These are phyloP conservation scores for Cheilosia impressa DNA, from an alignment of 2,888 invertebrate species.

Conservation along the genomic window DNA sequence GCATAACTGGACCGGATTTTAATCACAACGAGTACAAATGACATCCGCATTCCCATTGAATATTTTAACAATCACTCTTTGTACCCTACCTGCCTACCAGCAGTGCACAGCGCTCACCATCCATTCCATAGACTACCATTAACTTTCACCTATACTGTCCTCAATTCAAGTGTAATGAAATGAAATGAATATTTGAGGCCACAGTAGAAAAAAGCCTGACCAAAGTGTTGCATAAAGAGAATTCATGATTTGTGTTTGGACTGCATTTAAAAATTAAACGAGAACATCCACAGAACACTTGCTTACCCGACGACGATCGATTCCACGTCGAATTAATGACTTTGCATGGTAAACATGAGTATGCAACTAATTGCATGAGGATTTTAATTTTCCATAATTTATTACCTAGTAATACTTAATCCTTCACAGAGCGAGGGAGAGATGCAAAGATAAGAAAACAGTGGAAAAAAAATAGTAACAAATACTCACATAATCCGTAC, in stretches of 20 bases:
- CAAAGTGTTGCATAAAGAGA: conserved; percentile 62
- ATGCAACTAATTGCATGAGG: conserved; percentile 73
- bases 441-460: conserved; percentile 67
- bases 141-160: conserved; percentile 8
- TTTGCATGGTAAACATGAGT: conserved; percentile 72
- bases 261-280: conserved; percentile 56
- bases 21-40: neutral
- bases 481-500: conserved; percentile 66
- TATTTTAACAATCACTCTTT: neutral
- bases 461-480: conserved; percentile 40
- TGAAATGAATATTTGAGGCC: conserved; percentile 43
- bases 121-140: neutral
- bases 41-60: neutral
- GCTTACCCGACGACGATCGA: conserved; percentile 15
- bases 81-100: neutral
- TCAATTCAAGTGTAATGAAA: conserved; percentile 48
- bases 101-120: neutral
- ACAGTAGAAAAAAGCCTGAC: neutral
- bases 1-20: too few species aligned
- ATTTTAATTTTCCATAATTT: conserved; percentile 68
- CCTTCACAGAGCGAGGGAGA: conserved; percentile 40
- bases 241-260: conserved; percentile 59
- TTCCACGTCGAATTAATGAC: conserved; percentile 63
- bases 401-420: conserved; percentile 73
- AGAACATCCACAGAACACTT: neutral